phyloP scores from a whole-genome alignment of 2,888 invertebrate species.

The Gibbula magus region DNA sequence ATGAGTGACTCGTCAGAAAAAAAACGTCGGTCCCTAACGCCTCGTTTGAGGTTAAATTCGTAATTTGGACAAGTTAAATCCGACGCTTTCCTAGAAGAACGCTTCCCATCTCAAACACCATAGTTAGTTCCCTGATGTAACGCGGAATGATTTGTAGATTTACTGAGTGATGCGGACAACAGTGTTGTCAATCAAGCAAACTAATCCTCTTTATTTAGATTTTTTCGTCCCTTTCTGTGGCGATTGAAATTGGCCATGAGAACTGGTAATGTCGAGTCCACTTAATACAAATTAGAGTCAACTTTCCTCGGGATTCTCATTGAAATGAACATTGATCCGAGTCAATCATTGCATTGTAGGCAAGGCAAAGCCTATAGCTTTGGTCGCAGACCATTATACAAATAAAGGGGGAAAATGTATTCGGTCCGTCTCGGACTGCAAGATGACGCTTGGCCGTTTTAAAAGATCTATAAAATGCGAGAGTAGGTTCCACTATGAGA shows the following conservation, averaged over 20 bases:
- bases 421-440: background rate
- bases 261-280: slow-evolving; percentile 12
- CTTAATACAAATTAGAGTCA: slow-evolving; percentile 17
- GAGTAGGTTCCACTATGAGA: background rate
- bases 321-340: slow-evolving; percentile 11
- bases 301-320: slow-evolving; percentile 10
- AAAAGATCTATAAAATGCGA: background rate
- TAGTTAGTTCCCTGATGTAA: background rate
- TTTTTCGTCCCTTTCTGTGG: background rate
- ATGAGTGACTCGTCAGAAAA: too few species aligned
- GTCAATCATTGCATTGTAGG: slow-evolving; percentile 10
- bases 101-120: background rate
- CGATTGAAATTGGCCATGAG: slow-evolving; percentile 19
- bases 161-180: background rate
- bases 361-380: slow-evolving; percentile 7
- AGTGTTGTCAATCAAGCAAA: background rate
- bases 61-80: too few species aligned
- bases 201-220: slow-evolving; percentile 8
- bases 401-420: background rate
- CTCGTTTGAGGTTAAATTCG: too few species aligned
- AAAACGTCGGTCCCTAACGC: too few species aligned
- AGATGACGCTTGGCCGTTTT: background rate
- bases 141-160: slow-evolving; percentile 5
- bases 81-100: too few species aligned
- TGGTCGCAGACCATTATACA: background rate